phyloP scores from a whole-genome alignment of 2,113 vertebrate genomes.

The Takifugu bimaculatus region DNA sequence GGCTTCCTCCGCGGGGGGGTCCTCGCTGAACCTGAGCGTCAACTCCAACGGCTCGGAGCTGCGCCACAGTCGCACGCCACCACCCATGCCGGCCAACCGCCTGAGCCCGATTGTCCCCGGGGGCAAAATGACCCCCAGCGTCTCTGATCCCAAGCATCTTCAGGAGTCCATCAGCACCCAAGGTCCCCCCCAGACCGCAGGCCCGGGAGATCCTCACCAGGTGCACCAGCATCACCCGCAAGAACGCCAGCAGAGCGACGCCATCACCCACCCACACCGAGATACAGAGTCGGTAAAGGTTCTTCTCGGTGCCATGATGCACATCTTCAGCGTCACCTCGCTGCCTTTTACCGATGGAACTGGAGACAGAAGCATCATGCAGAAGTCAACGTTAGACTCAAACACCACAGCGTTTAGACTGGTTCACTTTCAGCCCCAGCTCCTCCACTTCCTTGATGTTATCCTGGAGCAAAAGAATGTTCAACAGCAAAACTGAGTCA shows the following conservation, averaged over 20 bases:
- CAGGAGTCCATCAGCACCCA: slow-evolving; percentile 48
- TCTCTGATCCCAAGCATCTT: slow-evolving; percentile 46
- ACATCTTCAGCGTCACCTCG: too few relatives aligned
- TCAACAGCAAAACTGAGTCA: too few relatives aligned
- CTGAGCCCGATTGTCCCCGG: slow-evolving; percentile 35
- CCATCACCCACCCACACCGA: slow-evolving; percentile 9
- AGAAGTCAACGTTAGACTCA: neutral
- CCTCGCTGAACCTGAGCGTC: slow-evolving; percentile 22
- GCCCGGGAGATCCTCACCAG: slow-evolving; percentile 74
- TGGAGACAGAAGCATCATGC: too few relatives aligned
- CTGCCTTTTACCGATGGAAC: too few relatives aligned
- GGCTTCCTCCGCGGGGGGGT: slow-evolving; percentile 25
- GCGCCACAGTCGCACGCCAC: slow-evolving; percentile 23
- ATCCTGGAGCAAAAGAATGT: too few relatives aligned
- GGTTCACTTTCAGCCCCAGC: neutral
- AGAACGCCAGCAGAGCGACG: slow-evolving; percentile 43
- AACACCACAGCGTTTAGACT: neutral
- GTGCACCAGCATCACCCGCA: slow-evolving; percentile 81
- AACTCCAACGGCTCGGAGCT: neutral
- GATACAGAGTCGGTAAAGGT: slow-evolving; percentile 30
- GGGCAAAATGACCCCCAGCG: slow-evolving; percentile 23
- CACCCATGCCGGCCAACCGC: accelerated
- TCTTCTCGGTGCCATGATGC: neutral
- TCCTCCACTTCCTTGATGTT: too few relatives aligned
- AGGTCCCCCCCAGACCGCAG: slow-evolving; percentile 75